Conservation (phyloP, 1,140 invertebrate genomes). For the Dolichoris vasculosae region DNA sequence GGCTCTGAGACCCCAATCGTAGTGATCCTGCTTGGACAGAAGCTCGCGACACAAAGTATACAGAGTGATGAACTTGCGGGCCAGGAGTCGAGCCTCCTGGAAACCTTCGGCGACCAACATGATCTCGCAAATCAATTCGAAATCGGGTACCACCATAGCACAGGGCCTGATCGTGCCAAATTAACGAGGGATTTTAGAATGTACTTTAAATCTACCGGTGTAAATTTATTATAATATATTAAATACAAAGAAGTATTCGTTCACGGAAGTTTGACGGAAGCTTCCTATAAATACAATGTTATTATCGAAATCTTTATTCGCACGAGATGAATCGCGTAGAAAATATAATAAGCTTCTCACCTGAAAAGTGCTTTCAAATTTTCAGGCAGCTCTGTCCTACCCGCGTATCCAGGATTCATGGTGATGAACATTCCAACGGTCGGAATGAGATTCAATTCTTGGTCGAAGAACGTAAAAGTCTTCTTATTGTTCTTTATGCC, state of each 20-base stretch:
- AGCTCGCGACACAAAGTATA: slow-evolving; percentile 92
- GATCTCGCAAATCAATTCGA: slow-evolving; percentile 94
- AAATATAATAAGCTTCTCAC: slow-evolving; percentile 62
- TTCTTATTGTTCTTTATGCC: slow-evolving; percentile 87
- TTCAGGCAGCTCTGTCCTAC: slow-evolving; percentile 89
- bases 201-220: too few relatives aligned
- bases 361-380: slow-evolving; percentile 84
- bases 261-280: too few relatives aligned
- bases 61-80: slow-evolving; percentile 93
- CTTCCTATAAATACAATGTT: too few relatives aligned
- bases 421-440: slow-evolving; percentile 95
- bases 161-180: slow-evolving; percentile 80
- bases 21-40: slow-evolving; percentile 94
- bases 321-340: not conserved
- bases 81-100: slow-evolving; percentile 87
- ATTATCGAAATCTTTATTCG: not conserved
- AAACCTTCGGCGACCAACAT: slow-evolving; percentile 96
- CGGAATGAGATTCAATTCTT: slow-evolving; percentile 83
- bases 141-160: slow-evolving; percentile 96
- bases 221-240: too few relatives aligned
- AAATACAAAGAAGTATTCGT: too few relatives aligned
- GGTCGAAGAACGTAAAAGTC: slow-evolving; percentile 89
- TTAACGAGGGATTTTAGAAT: not conserved
- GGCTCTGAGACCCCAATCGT: slow-evolving; percentile 94
- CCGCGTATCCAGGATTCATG: slow-evolving; percentile 95